These are phyloP conservation scores for Deilephila elpenor DNA, from an alignment of 2,888 invertebrate species.

Conservation along the genomic window DNA sequence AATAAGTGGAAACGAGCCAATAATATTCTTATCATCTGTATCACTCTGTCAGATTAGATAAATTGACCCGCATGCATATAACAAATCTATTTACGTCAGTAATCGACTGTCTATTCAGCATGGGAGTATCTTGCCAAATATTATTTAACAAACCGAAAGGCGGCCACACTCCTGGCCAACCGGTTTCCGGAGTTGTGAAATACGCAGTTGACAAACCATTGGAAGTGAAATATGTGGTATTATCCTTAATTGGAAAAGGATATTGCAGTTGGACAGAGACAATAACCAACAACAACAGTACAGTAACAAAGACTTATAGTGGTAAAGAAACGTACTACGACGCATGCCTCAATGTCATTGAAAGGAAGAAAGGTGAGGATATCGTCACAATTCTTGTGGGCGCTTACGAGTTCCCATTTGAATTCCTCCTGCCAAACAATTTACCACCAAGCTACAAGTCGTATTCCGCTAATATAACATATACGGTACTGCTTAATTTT, in stretches of 20 bases:
- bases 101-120: constrained; percentile 28
- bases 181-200: constrained; percentile 44
- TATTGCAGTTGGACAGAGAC: constrained; percentile 40
- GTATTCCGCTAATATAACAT: constrained; percentile 38
- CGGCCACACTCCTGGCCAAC: constrained; percentile 40
- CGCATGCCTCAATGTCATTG: constrained; percentile 34
- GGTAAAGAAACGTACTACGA: constrained; percentile 44
- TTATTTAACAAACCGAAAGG: constrained; percentile 40
- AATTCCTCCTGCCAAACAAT: constrained; percentile 42
- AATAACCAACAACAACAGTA: not conserved
- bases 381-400: constrained; percentile 32
- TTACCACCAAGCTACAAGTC: constrained; percentile 47
- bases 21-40: not conserved
- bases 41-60: not conserved
- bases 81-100: too few species aligned
- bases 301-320: constrained; percentile 27
- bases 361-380: constrained; percentile 31
- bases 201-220: constrained; percentile 45
- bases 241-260: constrained; percentile 47
- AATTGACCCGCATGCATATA: not conserved
- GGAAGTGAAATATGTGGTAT: constrained; percentile 41
- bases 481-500: constrained; percentile 42
- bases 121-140: constrained; percentile 51
- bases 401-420: constrained; percentile 38
- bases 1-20: not conserved